Evolutionary conservation across 2,113 vertebrate species (phyloP).

Genomic region (Mustelus asterias): DNA sequence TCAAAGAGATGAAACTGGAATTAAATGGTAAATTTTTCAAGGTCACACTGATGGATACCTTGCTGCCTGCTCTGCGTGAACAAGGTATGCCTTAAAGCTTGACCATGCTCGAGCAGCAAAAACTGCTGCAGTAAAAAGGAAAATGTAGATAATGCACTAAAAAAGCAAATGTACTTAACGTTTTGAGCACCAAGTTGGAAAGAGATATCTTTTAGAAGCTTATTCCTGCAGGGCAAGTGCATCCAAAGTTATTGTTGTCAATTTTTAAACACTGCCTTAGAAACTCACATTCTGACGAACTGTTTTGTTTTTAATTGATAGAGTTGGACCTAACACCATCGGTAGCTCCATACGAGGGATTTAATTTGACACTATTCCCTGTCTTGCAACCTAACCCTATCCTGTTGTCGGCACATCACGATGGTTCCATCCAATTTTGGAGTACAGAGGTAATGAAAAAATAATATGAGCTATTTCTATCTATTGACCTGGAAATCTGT

Average conservation of each 20-base stretch:
- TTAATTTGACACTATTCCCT: not conserved
- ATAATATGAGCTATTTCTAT: not conserved
- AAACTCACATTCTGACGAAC: not conserved
- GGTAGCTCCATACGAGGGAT: accelerated
- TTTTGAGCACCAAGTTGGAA: not conserved
- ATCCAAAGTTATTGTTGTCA: not conserved
- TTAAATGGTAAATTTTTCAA: not conserved
- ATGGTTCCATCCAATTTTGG: constrained; percentile 29
- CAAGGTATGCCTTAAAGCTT: not conserved
- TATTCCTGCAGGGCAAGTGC: not conserved
- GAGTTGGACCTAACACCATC: not conserved
- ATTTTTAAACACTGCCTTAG: not conserved
- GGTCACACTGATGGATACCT: not conserved
- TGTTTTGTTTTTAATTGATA: not conserved
- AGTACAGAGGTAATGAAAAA: not conserved
- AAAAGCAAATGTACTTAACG: not conserved
- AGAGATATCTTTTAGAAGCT: not conserved
- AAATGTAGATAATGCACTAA: not conserved
- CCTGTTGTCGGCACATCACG: not conserved
- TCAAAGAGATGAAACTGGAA: not conserved
- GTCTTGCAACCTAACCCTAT: not conserved
- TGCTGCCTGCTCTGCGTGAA: not conserved
- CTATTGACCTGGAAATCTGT: not conserved
- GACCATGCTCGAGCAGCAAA: not conserved
- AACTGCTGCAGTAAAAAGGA: not conserved